A percentile compares a stretch with the other conserved stretches of the same genome.
phyloP scores from a whole-genome alignment of 1,140 invertebrate species.

The Apis cerana region DNA sequence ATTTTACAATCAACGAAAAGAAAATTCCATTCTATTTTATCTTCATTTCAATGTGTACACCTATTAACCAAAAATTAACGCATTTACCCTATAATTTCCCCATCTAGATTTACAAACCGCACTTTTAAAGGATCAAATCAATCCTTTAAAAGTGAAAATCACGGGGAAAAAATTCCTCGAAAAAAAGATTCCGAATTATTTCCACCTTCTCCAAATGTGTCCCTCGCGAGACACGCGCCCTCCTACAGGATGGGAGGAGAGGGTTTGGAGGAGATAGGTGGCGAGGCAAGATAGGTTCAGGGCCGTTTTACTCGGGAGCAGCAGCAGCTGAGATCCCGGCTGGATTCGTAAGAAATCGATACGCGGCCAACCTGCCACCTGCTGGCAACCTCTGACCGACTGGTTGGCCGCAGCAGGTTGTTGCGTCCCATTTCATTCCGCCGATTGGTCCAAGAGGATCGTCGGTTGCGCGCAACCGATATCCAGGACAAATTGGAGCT shows the following conservation, averaged over 20 bases:
- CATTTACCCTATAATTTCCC: no score
- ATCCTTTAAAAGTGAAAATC: no score
- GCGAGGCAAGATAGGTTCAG: conserved; percentile 35
- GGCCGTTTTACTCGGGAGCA: conserved; percentile 48
- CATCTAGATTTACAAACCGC: no score
- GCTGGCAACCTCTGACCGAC: conserved; percentile 73
- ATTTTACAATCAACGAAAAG: no score
- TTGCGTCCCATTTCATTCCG: conserved; percentile 32
- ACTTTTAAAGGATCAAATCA: no score
- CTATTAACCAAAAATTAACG: no score
- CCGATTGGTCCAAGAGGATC: no score
- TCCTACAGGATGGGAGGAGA: neutral
- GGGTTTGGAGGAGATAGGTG: conserved; percentile 16
- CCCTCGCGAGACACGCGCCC: neutral
- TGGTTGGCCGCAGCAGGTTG: conserved; percentile 51
- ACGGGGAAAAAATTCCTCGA: no score
- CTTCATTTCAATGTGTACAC: no score
- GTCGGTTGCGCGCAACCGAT: no score
- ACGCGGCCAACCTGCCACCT: conserved; percentile 76
- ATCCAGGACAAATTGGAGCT: neutral
- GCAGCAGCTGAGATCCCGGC: conserved; percentile 68
- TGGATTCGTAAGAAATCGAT: conserved; percentile 79
- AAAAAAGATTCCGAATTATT: neutral
- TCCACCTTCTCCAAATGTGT: neutral
- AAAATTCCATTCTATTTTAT: no score